These are phyloP conservation scores for Crocuta crocuta DNA, from an alignment of 2,113 vertebrate species.

Conservation along the genomic window DNA sequence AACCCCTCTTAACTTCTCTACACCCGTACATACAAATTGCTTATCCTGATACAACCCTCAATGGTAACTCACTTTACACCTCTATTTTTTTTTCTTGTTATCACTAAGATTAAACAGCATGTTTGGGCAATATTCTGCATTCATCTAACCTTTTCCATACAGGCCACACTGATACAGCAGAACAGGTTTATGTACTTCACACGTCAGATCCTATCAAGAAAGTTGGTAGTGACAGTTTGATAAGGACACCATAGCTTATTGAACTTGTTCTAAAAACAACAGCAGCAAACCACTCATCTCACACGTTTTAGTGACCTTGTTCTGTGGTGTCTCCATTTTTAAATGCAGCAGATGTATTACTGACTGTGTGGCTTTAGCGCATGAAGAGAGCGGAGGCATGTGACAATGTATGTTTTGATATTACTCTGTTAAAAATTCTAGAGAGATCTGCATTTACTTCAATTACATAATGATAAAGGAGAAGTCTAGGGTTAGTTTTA, in stretches of 20 bases:
- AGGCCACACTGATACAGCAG: slow-evolving; percentile 75
- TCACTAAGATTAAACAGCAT: slow-evolving; percentile 83
- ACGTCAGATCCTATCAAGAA: slow-evolving; percentile 87
- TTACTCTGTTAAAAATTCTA: not conserved
- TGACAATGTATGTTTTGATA: not conserved
- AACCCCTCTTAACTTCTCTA: slow-evolving; percentile 86
- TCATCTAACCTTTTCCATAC: slow-evolving; percentile 84
- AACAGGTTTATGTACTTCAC: slow-evolving; percentile 89
- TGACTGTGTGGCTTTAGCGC: not conserved
- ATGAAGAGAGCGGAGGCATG: not conserved
- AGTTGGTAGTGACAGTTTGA: slow-evolving; percentile 83
- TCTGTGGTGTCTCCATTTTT: slow-evolving; percentile 68
- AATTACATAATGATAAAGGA: slow-evolving; percentile 7
- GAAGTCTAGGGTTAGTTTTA: not conserved
- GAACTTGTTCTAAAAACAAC: slow-evolving; percentile 89
- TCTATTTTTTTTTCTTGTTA: slow-evolving; percentile 84
- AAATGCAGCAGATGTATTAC: slow-evolving; percentile 37
- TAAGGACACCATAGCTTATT: slow-evolving; percentile 82
- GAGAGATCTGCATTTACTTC: not conserved
- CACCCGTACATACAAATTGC: slow-evolving; percentile 82
- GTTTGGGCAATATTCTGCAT: slow-evolving; percentile 85
- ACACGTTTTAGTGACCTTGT: slow-evolving; percentile 84
- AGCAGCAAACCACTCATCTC: slow-evolving; percentile 78
- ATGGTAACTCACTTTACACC: slow-evolving; percentile 87
- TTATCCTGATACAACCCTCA: slow-evolving; percentile 82